A percentile compares a stretch with the other conserved stretches of the same genome.
Evolutionary conservation across 2,113 vertebrate species (phyloP).

Genomic region (Tupaia chinensis): DNA sequence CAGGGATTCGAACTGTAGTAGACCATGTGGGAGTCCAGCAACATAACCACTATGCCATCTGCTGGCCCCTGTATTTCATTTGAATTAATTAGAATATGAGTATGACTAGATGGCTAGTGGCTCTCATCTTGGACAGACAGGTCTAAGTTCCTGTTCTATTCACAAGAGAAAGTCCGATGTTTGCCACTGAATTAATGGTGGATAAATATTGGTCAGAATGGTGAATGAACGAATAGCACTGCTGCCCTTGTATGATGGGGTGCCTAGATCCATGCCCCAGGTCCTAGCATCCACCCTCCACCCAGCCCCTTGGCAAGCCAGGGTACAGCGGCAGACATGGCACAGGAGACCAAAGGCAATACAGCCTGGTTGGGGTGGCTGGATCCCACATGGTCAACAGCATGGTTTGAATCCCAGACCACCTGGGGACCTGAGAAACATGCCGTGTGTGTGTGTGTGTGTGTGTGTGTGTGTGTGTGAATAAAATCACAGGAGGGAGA

Average conservation of each 20-base stretch:
- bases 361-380: too few species aligned
- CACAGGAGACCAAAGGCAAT: fast-evolving
- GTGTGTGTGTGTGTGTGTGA: too few species aligned
- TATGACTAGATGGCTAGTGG: background rate
- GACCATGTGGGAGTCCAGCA: too few species aligned
- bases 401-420: too few species aligned
- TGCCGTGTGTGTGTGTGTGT: too few species aligned
- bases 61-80: background rate
- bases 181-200: background rate
- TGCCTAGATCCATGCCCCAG: background rate
- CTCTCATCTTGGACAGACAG: background rate
- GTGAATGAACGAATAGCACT: background rate
- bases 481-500: too few species aligned
- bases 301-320: background rate
- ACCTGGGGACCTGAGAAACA: too few species aligned
- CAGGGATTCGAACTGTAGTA: too few species aligned
- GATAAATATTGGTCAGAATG: background rate
- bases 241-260: background rate
- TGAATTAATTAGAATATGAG: background rate
- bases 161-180: background rate
- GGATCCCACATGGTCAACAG: too few species aligned
- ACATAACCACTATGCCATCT: too few species aligned
- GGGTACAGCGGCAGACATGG: background rate
- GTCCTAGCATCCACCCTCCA: background rate
- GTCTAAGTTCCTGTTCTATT: background rate